phyloP scores from a whole-genome alignment of 2,888 invertebrate genomes.

The Tiliacea citrago region DNA sequence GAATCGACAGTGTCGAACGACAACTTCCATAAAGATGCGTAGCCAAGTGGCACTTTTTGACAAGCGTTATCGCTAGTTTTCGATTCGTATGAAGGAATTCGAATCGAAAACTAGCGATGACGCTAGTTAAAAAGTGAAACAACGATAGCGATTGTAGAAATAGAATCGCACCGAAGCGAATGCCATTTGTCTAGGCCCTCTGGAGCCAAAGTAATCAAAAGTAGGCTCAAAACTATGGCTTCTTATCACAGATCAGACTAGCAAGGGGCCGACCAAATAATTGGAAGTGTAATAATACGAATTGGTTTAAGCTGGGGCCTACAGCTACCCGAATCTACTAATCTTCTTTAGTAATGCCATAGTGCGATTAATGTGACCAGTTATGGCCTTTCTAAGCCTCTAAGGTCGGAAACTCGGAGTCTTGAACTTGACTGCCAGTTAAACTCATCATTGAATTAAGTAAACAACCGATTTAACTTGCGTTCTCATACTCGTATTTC shows the following conservation, averaged over 20 bases:
- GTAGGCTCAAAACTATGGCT: slow-evolving; percentile 15
- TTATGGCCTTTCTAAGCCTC: too few relatives aligned
- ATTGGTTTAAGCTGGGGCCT: background rate
- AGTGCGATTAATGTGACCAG: background rate
- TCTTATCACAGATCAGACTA: slow-evolving; percentile 40
- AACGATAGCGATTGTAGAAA: too few relatives aligned
- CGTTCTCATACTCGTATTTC: background rate
- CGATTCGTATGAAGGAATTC: too few relatives aligned
- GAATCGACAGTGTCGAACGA: too few relatives aligned
- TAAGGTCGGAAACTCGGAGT: too few relatives aligned
- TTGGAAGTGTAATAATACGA: background rate
- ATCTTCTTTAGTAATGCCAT: background rate
- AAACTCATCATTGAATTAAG: background rate
- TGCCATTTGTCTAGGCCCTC: too few relatives aligned
- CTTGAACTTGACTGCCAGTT: slow-evolving; percentile 5
- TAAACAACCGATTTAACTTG: background rate
- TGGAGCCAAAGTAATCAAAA: background rate
- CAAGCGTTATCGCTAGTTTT: too few relatives aligned
- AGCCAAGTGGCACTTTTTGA: too few relatives aligned
- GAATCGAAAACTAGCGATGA: too few relatives aligned
- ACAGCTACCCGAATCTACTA: background rate
- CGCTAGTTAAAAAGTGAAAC: too few relatives aligned
- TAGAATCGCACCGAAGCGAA: too few relatives aligned
- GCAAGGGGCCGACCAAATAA: background rate
- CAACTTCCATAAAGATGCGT: too few relatives aligned